Evolutionary conservation across 2,113 vertebrate genomes (phyloP), one percentile per base, ranked within the genome.

Genomic region (Theristicus caerulescens): DNA sequence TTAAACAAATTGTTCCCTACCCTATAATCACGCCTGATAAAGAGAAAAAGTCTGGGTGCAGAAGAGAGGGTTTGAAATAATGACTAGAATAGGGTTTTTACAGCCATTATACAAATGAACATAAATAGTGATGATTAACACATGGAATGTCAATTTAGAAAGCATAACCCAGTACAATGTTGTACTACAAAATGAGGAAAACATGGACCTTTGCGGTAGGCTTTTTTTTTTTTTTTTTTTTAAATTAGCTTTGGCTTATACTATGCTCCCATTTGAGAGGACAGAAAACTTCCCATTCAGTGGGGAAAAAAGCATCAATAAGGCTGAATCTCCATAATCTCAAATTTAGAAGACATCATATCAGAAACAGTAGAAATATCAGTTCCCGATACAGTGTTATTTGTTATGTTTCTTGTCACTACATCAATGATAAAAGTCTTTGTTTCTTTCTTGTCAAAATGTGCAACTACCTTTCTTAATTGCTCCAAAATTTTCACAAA

Each of bases 81-180:
- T 82, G 10, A 72, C n/a, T 89, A 93, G 66, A 94, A 89, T 47
- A 66, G 32, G 6, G 7, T 3, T 76, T 95, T 97, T 91, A 61
- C 52, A 86, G 36, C 65, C 73, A 62, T 80, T 94, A 87, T 80
- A 84, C 25, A 94, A 91, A 94, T 4, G 49, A 91, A 89, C 82
- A 92, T 82, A 95, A 95, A 96, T 86, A 84, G 46, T 58, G 58
- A 69, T 87, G 81, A 88, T 84, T 91, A 96, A 73, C 49, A 65
- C 40, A 90, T 54, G 49, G 54, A 76, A 82, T 57, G 49, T 16
- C 61, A 87, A 66, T 84, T 94, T 87, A 82, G 77, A 88, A 94
- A 87, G 27, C 24, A 72, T 6, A 86, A 61, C 18, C 15, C 31
- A 69, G 47, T 58, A 31, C 25, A 82, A 52, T 52, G 34, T 85